Percentiles rank a stretch among this genome's conserved stretches.
Evolutionary conservation across 2,797 vertebrate species (phyloP).

Genomic region (Peromyscus aztecus): DNA sequence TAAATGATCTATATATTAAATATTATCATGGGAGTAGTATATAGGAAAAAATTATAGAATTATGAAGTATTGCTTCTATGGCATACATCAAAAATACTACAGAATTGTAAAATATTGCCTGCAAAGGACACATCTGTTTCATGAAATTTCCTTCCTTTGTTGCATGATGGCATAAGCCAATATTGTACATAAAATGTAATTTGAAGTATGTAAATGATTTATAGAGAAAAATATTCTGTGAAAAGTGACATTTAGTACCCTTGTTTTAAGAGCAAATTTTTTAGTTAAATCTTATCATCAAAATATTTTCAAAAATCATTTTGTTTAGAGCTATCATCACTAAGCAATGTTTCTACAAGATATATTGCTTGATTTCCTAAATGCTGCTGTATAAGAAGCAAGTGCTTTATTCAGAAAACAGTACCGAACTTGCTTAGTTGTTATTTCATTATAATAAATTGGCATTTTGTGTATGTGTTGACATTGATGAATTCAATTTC

Average conservation of each 20-base stretch:
- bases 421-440: background rate
- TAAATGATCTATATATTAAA: background rate
- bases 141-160: slow-evolving; percentile 15
- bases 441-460: background rate
- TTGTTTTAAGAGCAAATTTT: background rate
- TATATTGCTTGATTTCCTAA: background rate
- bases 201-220: background rate
- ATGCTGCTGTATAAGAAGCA: background rate
- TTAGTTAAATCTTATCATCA: background rate
- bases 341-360: background rate
- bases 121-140: background rate
- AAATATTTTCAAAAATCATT: background rate
- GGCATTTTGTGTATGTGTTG: background rate
- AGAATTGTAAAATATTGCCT: background rate
- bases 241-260: background rate
- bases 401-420: background rate
- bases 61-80: background rate
- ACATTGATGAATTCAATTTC: slow-evolving; percentile 28
- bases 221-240: background rate
- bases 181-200: background rate
- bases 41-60: background rate
- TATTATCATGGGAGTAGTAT: background rate
- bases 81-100: background rate
- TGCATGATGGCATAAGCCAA: background rate
- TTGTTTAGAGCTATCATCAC: background rate